These are phyloP conservation scores for Alces alces DNA, from an alignment of 2,113 vertebrate species.

Conservation along the genomic window DNA sequence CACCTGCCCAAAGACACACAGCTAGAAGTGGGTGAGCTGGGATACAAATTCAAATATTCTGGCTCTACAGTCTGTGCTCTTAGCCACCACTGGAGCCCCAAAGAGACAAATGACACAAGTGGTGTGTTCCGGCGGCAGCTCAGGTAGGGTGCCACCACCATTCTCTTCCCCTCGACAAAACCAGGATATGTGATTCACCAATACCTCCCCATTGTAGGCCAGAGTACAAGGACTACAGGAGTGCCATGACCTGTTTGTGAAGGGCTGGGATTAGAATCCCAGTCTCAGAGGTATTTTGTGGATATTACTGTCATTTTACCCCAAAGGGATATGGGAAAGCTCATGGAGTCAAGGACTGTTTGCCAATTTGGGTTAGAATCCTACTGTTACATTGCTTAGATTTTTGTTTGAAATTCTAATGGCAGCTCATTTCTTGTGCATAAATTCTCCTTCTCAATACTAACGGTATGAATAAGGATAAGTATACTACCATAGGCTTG, in stretches of 20 bases:
- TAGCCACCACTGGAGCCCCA: not conserved
- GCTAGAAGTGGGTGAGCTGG: not conserved
- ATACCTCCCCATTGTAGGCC: not conserved
- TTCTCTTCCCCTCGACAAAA: not conserved
- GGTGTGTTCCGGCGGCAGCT: not conserved
- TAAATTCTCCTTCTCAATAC: not conserved
- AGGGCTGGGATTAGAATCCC: not conserved
- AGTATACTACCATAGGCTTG: not conserved
- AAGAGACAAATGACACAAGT: not conserved
- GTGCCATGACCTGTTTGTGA: not conserved
- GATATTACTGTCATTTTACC: not conserved
- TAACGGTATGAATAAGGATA: not conserved
- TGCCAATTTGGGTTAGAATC: not conserved
- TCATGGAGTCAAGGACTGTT: not conserved
- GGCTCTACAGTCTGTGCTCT: not conserved
- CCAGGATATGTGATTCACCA: not conserved
- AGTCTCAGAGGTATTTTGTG: not conserved
- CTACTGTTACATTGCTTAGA: not conserved
- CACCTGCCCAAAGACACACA: constrained; percentile 29
- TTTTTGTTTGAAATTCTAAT: constrained; percentile 16
- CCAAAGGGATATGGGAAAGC: not conserved
- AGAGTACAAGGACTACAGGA: not conserved
- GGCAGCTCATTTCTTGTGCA: not conserved
- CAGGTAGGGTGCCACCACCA: not conserved
- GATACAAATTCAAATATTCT: not conserved